Evolutionary conservation across 2,113 vertebrate species (phyloP).

Genomic region (Heterotis niloticus): DNA sequence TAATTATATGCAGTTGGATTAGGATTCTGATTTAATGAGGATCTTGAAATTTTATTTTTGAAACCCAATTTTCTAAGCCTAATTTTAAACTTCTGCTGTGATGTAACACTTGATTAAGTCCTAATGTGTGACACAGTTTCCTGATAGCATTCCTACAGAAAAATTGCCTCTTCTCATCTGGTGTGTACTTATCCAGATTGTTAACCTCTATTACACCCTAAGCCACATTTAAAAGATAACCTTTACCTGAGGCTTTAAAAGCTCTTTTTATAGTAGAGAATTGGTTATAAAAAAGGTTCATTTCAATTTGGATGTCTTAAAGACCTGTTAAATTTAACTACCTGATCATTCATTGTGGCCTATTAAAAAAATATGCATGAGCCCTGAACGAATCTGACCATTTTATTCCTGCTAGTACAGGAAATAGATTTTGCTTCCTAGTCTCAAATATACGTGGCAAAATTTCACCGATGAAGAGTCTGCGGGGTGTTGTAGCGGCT

Average conservation of each 20-base stretch:
- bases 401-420: constrained; percentile 44
- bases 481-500: constrained; percentile 26
- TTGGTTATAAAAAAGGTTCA: constrained; percentile 48
- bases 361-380: constrained; percentile 44
- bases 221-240: neutral
- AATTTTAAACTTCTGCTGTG: neutral
- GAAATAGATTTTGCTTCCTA: constrained; percentile 41
- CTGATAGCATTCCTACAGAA: neutral
- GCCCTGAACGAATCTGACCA: constrained; percentile 36
- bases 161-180: neutral
- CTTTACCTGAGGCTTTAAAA: constrained; percentile 8
- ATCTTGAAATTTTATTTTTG: neutral
- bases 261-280: constrained; percentile 20
- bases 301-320: constrained; percentile 52
- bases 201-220: constrained; percentile 17
- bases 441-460: constrained; percentile 44
- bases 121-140: neutral
- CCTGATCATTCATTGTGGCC: constrained; percentile 33
- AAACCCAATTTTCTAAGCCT: neutral
- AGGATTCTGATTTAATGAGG: too few species aligned
- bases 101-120: constrained; percentile 15
- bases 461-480: constrained; percentile 26
- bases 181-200: constrained; percentile 11
- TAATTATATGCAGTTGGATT: too few species aligned
- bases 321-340: constrained; percentile 50